phyloP scores from a whole-genome alignment of 2,888 invertebrate genomes.

The Brenthis ino region DNA sequence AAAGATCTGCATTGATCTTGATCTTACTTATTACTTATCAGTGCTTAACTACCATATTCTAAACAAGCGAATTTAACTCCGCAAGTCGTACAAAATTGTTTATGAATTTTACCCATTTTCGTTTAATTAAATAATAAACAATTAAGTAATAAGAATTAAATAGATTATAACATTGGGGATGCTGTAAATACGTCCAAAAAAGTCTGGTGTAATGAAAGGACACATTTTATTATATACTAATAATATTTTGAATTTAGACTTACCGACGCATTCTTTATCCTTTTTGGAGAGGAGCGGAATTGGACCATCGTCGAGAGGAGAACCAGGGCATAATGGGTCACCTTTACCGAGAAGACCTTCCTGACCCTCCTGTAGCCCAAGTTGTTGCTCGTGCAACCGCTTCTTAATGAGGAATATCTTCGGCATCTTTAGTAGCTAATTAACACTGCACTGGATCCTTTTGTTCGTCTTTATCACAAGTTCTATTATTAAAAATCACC shows the following conservation, averaged over 20 bases:
- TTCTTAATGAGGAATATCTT: constrained; percentile 96
- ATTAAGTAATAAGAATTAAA: no score
- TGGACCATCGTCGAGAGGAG: constrained; percentile 82
- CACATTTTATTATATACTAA: constrained; percentile 37
- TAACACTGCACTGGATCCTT: constrained; percentile 76
- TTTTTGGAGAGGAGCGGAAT: constrained; percentile 84
- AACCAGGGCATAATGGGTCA: constrained; percentile 83
- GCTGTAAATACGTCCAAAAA: no score
- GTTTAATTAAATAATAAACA: no score
- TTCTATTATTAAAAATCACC: constrained; percentile 65
- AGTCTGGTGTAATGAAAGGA: constrained; percentile 16
- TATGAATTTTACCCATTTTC: no score
- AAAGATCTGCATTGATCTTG: neutral
- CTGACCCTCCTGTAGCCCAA: constrained; percentile 91
- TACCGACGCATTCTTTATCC: constrained; percentile 71
- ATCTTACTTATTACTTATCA: neutral
- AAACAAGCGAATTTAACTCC: no score
- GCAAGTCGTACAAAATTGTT: no score
- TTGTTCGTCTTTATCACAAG: constrained; percentile 67
- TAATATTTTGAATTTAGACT: constrained; percentile 47
- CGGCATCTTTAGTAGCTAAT: constrained; percentile 86
- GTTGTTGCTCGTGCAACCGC: constrained; percentile 95
- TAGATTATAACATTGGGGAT: no score
- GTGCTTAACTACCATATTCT: neutral
- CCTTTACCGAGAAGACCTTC: constrained; percentile 85